Conservation (phyloP, 2,113 vertebrate genomes). For the Peromyscus maniculatus region DNA sequence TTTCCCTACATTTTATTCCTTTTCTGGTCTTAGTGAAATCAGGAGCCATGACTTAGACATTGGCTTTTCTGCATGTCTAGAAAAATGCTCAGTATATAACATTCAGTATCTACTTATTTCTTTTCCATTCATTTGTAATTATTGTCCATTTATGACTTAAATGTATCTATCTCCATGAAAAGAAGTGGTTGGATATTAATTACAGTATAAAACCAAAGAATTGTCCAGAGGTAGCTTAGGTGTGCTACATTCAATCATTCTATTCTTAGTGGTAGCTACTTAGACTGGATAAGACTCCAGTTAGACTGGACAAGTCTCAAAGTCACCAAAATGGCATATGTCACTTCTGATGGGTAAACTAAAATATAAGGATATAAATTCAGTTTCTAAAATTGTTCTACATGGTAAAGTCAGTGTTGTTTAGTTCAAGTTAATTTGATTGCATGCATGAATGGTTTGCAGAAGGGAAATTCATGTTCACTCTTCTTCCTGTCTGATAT, state of each 20-base stretch:
- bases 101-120: conserved; percentile 30
- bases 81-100: background rate
- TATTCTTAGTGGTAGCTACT: conserved; percentile 39
- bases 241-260: background rate
- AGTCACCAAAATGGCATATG: background rate
- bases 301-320: background rate
- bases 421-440: conserved; percentile 37
- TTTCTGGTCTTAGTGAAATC: conserved; percentile 11
- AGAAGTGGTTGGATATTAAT: background rate
- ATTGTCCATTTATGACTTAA: background rate
- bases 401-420: background rate
- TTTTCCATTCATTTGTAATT: conserved; percentile 53
- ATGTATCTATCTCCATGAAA: background rate
- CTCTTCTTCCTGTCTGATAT: background rate
- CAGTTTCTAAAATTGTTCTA: conserved; percentile 42
- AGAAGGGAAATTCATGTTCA: background rate
- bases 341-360: background rate
- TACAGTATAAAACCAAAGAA: conserved; percentile 2
- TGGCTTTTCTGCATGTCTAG: background rate
- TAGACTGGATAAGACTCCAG: background rate
- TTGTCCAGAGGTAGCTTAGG: conserved; percentile 21
- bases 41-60: background rate
- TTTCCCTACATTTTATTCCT: conserved; percentile 31
- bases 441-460: background rate
- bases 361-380: background rate